phyloP scores from a whole-genome alignment of 2,888 invertebrate genomes.

The Trissolcus japonicus region DNA sequence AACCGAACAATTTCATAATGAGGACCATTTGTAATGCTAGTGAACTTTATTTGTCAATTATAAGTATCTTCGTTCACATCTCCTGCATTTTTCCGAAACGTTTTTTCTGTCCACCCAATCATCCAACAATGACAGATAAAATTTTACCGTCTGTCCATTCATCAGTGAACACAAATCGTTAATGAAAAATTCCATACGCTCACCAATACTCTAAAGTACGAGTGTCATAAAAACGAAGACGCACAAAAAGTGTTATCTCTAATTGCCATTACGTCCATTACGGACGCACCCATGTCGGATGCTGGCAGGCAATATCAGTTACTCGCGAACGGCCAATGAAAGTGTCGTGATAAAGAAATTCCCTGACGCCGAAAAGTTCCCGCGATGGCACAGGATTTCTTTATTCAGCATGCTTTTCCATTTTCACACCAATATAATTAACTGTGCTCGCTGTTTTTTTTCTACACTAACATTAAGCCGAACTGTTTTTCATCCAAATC shows the following conservation, averaged over 20 bases:
- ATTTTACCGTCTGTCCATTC: neutral
- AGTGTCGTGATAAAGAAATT: neutral
- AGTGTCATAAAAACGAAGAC: neutral
- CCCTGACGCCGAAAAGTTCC: neutral
- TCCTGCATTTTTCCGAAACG: no score
- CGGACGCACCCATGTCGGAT: neutral
- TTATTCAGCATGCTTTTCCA: no score
- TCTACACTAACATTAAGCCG: no score
- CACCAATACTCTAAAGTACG: neutral
- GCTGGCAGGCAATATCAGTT: neutral
- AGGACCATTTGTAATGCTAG: no score
- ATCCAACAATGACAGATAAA: neutral
- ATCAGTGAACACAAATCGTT: neutral
- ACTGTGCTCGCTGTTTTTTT: neutral
- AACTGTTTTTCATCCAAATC: no score
- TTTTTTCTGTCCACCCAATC: no score
- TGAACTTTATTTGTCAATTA: no score
- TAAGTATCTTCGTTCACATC: no score
- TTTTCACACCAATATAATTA: neutral
- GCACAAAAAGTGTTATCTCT: neutral
- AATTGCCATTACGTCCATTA: neutral
- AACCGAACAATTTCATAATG: no score
- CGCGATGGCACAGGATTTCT: no score
- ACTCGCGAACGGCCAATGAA: neutral
- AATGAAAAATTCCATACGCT: neutral